Base-by-base conservation (phyloP, 2,888 invertebrate species). In the Eugnorisma glareosa region DNA sequence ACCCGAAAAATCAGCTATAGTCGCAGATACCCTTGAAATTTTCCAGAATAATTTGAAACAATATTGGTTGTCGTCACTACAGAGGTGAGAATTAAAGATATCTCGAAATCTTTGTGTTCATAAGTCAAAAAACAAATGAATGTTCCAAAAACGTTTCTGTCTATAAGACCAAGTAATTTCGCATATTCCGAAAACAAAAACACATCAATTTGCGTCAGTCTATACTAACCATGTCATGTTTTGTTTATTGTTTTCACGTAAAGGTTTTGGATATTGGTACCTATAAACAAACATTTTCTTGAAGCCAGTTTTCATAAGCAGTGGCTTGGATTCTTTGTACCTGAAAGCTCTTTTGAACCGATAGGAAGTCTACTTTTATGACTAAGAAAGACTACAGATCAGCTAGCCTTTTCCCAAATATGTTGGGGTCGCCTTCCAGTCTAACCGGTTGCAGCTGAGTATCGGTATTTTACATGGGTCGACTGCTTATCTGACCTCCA, bases 71-170 rank as follows among this genome's bases (percentile, higher is more conserved):
- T 13, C 54, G 5, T 57, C 13, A 13, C n/a, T 57, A 13, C 54
- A 57, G 5, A 24, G 45, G 0, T 13, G 43, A 45, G 13, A 45
- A 31, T 45, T 6, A 15, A 4, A 45, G 5, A 24, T 37, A 57
- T 28, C 28, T 57, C n/a, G 6, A 54, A n/a, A 57, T 28, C 28
- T 66, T 72, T 3, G n/a, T 45, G 21, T 21, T 72, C 10, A 48
- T 24, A 40, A 24, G 31, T 40, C 24, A 15, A 40, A 51, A 72
- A 73, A 37, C 51, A 73, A 73, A 48, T 51, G 11, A 73, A 51
- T 13, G 8, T 51, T 31, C 18, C 1, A n/a, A 51, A 13, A 31
- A 73, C 11, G 13, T 31, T 13, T 74, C 43, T n/a, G n/a, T 31
- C 43, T 31, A 74, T 13, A 40, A 24, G 15, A 73, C n/a, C 13